Evolutionary conservation across 2,888 invertebrate genomes (phyloP).

Genomic region (Heliconius erato): DNA sequence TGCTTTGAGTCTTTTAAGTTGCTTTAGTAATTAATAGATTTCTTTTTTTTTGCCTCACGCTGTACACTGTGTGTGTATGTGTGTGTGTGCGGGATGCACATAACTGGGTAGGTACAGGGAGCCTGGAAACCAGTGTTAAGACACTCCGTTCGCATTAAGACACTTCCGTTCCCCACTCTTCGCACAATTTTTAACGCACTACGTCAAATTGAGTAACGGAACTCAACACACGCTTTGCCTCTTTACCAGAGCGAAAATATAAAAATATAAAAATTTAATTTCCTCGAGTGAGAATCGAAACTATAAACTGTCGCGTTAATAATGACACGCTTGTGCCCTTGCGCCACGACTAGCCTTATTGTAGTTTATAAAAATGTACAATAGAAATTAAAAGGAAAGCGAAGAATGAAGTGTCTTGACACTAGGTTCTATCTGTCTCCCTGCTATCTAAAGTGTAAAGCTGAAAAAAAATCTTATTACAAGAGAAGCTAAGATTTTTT

Average conservation of each 20-base stretch:
- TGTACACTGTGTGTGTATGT: not conserved
- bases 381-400: not conserved
- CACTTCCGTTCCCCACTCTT: not conserved
- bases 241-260: not conserved
- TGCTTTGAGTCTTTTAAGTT: not conserved
- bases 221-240: not conserved
- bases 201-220: not conserved
- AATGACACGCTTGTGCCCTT: too few relatives aligned
- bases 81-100: not conserved
- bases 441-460: too few relatives aligned
- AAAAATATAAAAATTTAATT: not conserved
- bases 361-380: too few relatives aligned
- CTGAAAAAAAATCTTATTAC: not conserved
- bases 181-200: too few relatives aligned
- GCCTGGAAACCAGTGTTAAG: not conserved
- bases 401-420: not conserved
- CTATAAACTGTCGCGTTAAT: too few relatives aligned
- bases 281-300: too few relatives aligned
- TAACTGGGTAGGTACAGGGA: not conserved
- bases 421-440: not conserved
- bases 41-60: not conserved
- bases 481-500: not conserved
- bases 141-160: not conserved
- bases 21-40: not conserved
- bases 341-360: too few relatives aligned